phyloP scores from a whole-genome alignment of 2,797 vertebrate genomes.

The Acanthopagrus latus region DNA sequence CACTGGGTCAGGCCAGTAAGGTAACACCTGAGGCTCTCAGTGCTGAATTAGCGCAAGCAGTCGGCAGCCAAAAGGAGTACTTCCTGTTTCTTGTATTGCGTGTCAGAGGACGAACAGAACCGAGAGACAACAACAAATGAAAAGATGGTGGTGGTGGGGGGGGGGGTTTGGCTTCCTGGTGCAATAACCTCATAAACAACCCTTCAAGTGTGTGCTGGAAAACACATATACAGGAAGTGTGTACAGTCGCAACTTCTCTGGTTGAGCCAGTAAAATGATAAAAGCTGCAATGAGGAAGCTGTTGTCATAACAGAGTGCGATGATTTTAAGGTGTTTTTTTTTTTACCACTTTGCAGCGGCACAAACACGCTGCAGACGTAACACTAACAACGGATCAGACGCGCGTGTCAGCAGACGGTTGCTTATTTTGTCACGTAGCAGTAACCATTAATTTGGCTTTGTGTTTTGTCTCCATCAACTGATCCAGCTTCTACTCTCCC shows the following conservation, averaged over 20 bases:
- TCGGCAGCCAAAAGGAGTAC: constrained; percentile 50
- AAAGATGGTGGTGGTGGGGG: not conserved
- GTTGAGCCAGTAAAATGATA: not conserved
- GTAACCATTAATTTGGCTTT: not conserved
- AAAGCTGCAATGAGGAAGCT: constrained; percentile 15
- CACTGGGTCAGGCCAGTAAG: constrained; percentile 5
- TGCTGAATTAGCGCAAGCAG: constrained; percentile 22
- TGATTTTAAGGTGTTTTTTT: not conserved
- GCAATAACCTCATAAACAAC: constrained; percentile 49
- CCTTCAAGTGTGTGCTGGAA: constrained; percentile 19
- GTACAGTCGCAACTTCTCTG: not conserved
- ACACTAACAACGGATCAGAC: too few species aligned
- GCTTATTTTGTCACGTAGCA: not conserved
- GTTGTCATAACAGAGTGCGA: too few species aligned
- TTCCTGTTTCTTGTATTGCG: constrained; percentile 65
- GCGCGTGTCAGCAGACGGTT: not conserved
- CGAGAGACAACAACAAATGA: constrained; percentile 37
- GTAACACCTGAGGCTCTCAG: constrained; percentile 34
- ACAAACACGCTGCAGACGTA: not conserved
- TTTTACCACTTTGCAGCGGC: not conserved
- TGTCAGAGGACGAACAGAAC: constrained; percentile 30
- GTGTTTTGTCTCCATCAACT: not conserved
- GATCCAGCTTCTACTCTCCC: too few species aligned
- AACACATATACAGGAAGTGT: constrained; percentile 37
- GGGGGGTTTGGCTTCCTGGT: constrained; percentile 17